Base-by-base conservation (phyloP, 2,797 vertebrate genomes). In the Sebastes wilsoni region DNA sequence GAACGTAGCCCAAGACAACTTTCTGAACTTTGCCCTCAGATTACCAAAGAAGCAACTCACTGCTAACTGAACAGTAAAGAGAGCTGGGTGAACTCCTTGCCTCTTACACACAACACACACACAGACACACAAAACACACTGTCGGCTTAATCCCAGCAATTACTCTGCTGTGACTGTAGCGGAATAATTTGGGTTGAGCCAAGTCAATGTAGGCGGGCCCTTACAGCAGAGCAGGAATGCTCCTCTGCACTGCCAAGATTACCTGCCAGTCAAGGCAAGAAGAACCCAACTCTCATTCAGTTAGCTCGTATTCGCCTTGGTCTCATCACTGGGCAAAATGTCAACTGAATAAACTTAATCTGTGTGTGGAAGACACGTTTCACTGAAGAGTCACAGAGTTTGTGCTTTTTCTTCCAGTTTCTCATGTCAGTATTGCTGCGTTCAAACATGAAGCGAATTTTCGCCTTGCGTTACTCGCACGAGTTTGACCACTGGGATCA, bases 181-280 rank as follows among this genome's bases (percentile, higher is more conserved):
- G 72, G 81, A 91, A 85, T 87, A 84, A 86, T 84, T 73, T 78
- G 70, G 84, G 83, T 60, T 16, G n/a, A 88, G 92, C 87, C 25
- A 66, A 20, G 42, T 96, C 27, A 82, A 80, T 99, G 94, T 99
- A 5, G 97, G 96, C 96, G 96, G 95, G 96, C 97, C 97, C 98
- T 99, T 99, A 99, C 98, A 99, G 97, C 85, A 89, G 94, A 90
- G 92, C 91, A 90, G 93, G 75, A 90, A 97, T 75, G 42, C 89
- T 98, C 83, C 93, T 93, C 95, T 93, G 90, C 90, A 74, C 95
- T 96, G 94, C 98, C 98, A 99, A 99, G 97, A 99, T 96, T 98
- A 98, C 97, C 98, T 96, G 97, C 96, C 97, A 68, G 27, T 92
- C 84, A 87, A 80, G 92, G 87, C 94, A 91, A 94, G 90, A 86